Base-by-base conservation (phyloP, 2,888 invertebrate genomes). In the Scaptomyza cyrtandrae region DNA sequence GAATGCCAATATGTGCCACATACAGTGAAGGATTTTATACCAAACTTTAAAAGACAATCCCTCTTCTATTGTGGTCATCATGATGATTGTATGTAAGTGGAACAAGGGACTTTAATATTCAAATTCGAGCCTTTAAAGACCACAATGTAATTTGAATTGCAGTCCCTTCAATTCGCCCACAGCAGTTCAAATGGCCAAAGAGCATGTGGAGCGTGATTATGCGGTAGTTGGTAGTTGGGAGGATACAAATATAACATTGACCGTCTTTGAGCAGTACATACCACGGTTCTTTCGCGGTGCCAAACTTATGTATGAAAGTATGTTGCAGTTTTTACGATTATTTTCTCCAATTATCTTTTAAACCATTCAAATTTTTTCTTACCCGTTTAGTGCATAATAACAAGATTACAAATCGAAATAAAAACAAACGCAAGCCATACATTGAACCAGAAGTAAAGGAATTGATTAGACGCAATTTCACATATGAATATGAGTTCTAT, bases 11-110 rank as follows among this genome's bases (percentile, higher is more conserved):
- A 96, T 92, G 91, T 96, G 43, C 95, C 95, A 1, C 82, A 80
- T 24, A 70, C 87, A 0, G 57, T 88, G 3, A 79, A 61, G 44
- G 97, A 97, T 90, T 94, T 95, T 1, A 95, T 95, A 70, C 95
- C 96, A 0, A 97, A 97, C 91, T 97, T 96, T 87, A 94, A 96
- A 56, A 93, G 97, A 27, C 97, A 97, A 88, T 95, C 96, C 1
- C 94, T 97, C 83, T 97, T 97, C 93, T 97, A 97, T 92, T 98
- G 97, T 90, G 97, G 97, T 3, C 97, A 97, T 90, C 95, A 96
- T 74, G 94, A 95, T 45, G 95, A 95, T 78, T 96, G 96, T 94
- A 94, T 95, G 96, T 96, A 91, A 93, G 96, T 89, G 71, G 27
- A 13, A 14, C 9, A n/a, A 3, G 14, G 48, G n/a, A 3, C 7